Conservation (phyloP, 2,113 vertebrate species). For the Bufo bufo region DNA sequence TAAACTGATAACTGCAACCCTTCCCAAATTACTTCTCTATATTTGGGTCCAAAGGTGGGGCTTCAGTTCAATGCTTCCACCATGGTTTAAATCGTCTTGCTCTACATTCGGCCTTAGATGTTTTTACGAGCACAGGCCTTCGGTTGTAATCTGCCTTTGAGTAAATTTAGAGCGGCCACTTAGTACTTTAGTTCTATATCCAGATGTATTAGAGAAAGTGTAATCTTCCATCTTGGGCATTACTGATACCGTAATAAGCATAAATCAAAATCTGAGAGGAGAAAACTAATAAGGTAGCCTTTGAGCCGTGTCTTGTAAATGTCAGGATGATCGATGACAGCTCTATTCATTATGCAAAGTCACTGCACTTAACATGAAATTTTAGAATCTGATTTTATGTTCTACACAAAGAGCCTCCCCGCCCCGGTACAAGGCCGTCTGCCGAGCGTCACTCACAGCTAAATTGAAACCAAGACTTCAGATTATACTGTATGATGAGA, state of each 20-base stretch:
- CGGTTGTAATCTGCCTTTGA: neutral
- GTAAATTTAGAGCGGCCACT: neutral
- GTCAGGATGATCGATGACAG: constrained; percentile 62
- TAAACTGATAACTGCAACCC: no score
- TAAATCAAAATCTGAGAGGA: constrained; percentile 56
- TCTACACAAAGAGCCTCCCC: constrained; percentile 58
- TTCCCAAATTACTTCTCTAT: no score
- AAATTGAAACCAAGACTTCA: constrained; percentile 65
- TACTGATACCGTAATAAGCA: constrained; percentile 57
- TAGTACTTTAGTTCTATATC: neutral
- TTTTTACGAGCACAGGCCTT: neutral
- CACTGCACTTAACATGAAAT: constrained; percentile 64
- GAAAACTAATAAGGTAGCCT: constrained; percentile 64
- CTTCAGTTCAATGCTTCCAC: neutral
- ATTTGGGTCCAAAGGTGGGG: neutral
- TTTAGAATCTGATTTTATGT: constrained; percentile 62
- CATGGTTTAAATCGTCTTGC: neutral
- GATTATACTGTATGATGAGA: neutral
- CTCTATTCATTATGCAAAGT: constrained; percentile 64
- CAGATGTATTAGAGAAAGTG: constrained; percentile 37
- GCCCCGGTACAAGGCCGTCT: constrained; percentile 26
- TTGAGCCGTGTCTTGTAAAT: constrained; percentile 68
- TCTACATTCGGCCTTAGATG: neutral
- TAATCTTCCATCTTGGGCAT: constrained; percentile 54
- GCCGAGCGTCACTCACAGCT: constrained; percentile 53